Evolutionary conservation across 1,140 invertebrate species (phyloP).

Genomic region (Pristionchus pacificus): DNA sequence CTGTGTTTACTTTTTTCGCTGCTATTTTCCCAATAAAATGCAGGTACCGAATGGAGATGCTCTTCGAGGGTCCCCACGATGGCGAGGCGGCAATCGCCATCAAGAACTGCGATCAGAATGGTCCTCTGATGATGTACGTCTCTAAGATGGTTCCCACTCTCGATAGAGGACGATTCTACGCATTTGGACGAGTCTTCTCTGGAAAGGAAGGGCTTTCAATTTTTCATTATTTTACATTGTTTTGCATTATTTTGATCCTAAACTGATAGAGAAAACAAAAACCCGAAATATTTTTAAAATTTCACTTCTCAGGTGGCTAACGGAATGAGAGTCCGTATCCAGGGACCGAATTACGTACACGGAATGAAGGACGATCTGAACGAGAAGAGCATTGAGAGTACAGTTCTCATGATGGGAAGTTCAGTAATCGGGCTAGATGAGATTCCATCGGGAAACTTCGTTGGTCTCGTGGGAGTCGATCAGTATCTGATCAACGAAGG

Average conservation of each 20-base stretch:
- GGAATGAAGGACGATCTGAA: slow-evolving; percentile 98
- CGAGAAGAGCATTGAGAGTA: slow-evolving; percentile 90
- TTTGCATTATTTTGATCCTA: too few relatives aligned
- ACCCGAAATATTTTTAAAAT: too few relatives aligned
- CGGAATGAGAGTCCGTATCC: slow-evolving; percentile 90
- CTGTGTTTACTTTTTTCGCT: too few relatives aligned
- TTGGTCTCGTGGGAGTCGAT: slow-evolving; percentile 98
- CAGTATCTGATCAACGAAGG: slow-evolving; percentile 96
- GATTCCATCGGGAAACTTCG: slow-evolving; percentile 98
- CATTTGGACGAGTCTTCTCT: slow-evolving; percentile 98
- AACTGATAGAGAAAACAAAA: background rate
- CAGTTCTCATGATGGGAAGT: slow-evolving; percentile 98
- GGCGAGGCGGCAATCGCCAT: slow-evolving; percentile 80
- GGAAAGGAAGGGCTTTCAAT: too few relatives aligned
- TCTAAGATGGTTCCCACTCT: slow-evolving; percentile 99
- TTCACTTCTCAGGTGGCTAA: slow-evolving; percentile 85
- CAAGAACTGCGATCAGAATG: slow-evolving; percentile 88
- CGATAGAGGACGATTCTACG: slow-evolving; percentile 99
- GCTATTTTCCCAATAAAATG: too few relatives aligned
- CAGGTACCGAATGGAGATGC: slow-evolving; percentile 98
- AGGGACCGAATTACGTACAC: slow-evolving; percentile 93
- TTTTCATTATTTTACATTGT: too few relatives aligned
- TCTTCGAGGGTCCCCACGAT: slow-evolving; percentile 94
- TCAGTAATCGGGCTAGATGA: slow-evolving; percentile 98
- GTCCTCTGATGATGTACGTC: slow-evolving; percentile 98